Percentiles rank a stretch among this genome's conserved stretches.
Conservation (phyloP, 2,888 invertebrate species). For the Lycophotia porphyrea region DNA sequence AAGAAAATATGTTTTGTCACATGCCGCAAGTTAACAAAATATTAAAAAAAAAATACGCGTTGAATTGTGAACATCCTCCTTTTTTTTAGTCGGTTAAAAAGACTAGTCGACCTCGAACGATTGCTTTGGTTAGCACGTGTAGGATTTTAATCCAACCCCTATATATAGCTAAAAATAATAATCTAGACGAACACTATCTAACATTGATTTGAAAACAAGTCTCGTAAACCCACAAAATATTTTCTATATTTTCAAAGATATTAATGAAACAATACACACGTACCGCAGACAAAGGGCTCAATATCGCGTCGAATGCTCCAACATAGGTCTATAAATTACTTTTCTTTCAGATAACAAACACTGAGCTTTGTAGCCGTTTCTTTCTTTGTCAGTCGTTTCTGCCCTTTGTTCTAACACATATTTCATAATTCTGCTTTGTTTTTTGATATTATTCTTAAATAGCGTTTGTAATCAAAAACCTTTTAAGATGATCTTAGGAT, state of each 20-base stretch:
- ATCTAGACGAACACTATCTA: not conserved
- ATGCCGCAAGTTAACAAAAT: not conserved
- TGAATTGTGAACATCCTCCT: too few relatives aligned
- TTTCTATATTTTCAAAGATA: constrained; percentile 28
- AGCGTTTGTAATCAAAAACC: constrained; percentile 13
- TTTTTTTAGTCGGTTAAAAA: not conserved
- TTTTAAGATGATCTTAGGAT: not conserved
- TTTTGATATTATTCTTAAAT: not conserved
- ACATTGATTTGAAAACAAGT: not conserved
- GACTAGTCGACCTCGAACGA: not conserved
- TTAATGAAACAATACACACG: constrained; percentile 26
- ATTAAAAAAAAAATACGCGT: not conserved
- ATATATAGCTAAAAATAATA: not conserved
- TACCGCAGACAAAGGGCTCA: constrained; percentile 37
- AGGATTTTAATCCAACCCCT: not conserved
- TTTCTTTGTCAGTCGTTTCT: constrained; percentile 44
- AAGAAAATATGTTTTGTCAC: not conserved
- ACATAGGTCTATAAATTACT: constrained; percentile 46
- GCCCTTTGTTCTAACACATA: constrained; percentile 40
- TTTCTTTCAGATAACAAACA: constrained; percentile 38
- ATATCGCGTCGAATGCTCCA: constrained; percentile 11
- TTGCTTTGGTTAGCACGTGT: not conserved
- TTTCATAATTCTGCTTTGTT: constrained; percentile 39
- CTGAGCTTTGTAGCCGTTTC: constrained; percentile 35
- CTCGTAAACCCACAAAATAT: not conserved